Base-by-base conservation (phyloP, 2,888 invertebrate genomes). In the Cecidostiba fungosa region DNA sequence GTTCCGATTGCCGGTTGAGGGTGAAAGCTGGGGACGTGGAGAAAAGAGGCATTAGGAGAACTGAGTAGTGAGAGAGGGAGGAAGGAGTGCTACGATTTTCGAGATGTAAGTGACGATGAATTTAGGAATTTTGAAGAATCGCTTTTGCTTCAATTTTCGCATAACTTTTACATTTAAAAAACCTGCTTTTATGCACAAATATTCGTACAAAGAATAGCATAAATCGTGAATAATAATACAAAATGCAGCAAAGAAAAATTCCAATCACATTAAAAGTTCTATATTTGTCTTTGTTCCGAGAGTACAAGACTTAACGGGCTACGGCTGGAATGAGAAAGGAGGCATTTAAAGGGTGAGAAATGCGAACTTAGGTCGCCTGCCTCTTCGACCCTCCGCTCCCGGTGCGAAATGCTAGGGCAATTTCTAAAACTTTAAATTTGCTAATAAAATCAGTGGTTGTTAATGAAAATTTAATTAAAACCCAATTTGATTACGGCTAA, bases 401-500 rank as follows among this genome's bases (percentile, higher is more conserved):
- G 29, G 77, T 73, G 79, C 39, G 80, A 50, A 72, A 43, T 73
- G 73, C 39, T 43, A 32, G 43, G 80, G 70, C 39, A 86, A 86
- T 86, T 84, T 81, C 81, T 77, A 81, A 81, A 86, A 84, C 74
- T 86, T 86, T 81, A 84, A 86, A 83, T 77, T 83, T 23, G 77
- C 76, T 86, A 84, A 86, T 84, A 77, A 72, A 86, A 84, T 86
- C 74, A 84, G 77, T 43, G 77, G 86, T 83, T 86, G 80, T 84
- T 86, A 81, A 86, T 77, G 86, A 86, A 84, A 84, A 84, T 84
- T 86, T 85, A 82, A 85, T 85, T 85, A 85, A 59, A 85, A 82
- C 79, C 59, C 70, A 79, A 86, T 86, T 80, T 70, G 50, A 84
- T 86, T 86, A 81, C 1, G 43, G 69, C 26, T 79, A 50, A 66